A percentile compares a stretch with the other conserved stretches of the same genome.
Evolutionary conservation across 2,797 vertebrate genomes (phyloP).

Genomic region (Anguilla megastoma): DNA sequence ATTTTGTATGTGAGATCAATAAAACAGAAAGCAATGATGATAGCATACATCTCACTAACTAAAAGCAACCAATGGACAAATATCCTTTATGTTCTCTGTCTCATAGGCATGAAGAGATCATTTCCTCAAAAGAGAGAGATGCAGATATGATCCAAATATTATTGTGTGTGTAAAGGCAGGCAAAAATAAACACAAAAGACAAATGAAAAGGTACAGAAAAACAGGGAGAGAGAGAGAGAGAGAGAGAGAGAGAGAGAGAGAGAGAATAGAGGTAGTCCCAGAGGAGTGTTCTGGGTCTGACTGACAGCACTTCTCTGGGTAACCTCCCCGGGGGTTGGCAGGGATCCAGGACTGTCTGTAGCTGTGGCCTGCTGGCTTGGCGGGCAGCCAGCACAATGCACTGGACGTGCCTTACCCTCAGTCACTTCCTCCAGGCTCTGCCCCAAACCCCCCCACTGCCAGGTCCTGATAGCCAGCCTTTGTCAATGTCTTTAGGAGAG

Average conservation of each 20-base stretch:
- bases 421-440: slow-evolving; percentile 14
- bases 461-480: slow-evolving; percentile 31
- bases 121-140: not conserved
- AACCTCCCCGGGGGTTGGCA: slow-evolving; percentile 36
- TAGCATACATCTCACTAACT: not conserved
- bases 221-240: not conserved
- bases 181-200: not conserved
- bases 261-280: slow-evolving; percentile 16
- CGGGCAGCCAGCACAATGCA: slow-evolving; percentile 26
- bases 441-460: not conserved
- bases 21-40: not conserved
- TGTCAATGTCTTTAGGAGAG: slow-evolving; percentile 24
- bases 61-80: not conserved
- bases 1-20: not conserved
- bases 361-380: slow-evolving; percentile 41
- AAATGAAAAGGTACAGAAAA: not conserved
- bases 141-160: not conserved
- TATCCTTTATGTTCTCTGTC: not conserved
- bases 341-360: slow-evolving; percentile 40
- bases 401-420: slow-evolving; percentile 36
- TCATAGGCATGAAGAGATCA: not conserved
- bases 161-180: not conserved
- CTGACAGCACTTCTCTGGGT: slow-evolving; percentile 32
- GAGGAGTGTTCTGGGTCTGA: slow-evolving; percentile 11
- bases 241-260: not conserved